Base-by-base conservation (phyloP, 2,797 vertebrate species). In the Tympanoctomys barrerae region DNA sequence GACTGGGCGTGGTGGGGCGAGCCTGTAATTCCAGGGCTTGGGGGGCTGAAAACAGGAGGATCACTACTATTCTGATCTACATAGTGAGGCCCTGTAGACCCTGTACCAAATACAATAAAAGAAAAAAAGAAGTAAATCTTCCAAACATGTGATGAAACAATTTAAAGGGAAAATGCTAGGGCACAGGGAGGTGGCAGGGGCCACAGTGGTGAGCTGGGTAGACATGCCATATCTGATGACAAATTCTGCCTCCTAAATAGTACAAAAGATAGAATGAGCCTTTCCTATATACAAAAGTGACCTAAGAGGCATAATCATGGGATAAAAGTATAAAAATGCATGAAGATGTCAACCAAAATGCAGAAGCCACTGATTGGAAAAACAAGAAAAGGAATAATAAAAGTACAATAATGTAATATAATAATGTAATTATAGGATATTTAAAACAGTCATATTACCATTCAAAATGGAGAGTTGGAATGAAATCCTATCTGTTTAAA, bases 241-340 rank as follows among this genome's bases (percentile, higher is more conserved):
- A 88, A 80, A 90, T 83, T 87, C 42, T 78, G 33, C 7, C 77
- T 91, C 71, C 57, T 7, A 87, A 89, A 81, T 84, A 28, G 54
- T 75, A n/a, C 24, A n/a, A 31, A 39, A 24, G 61, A 83, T 36
- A 6, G 24, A 68, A n/a, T 92, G 5, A 83, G 66, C 4, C 33
- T 77, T 92, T 66, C 54, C 31, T 75, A 3, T 75, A 8, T 16
- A 33, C 22, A 66, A 88, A 92, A 86, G 92, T 79, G n/a, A 91
- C 7, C 66, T 39, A 84, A 92, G 42, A 49, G 4, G 1, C 7
- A 59, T 42, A 16, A 52, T 71, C 75, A 75, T 1, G 61, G 79
- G 2, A 9, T 57, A 22, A 52, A 33, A 33, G 68, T 19, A 61
- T 64, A 31, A 18, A 14, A 62, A 86, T 2, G 68, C 14, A 42